phyloP scores from a whole-genome alignment of 2,888 invertebrate species.

The Strigamia crassipes region DNA sequence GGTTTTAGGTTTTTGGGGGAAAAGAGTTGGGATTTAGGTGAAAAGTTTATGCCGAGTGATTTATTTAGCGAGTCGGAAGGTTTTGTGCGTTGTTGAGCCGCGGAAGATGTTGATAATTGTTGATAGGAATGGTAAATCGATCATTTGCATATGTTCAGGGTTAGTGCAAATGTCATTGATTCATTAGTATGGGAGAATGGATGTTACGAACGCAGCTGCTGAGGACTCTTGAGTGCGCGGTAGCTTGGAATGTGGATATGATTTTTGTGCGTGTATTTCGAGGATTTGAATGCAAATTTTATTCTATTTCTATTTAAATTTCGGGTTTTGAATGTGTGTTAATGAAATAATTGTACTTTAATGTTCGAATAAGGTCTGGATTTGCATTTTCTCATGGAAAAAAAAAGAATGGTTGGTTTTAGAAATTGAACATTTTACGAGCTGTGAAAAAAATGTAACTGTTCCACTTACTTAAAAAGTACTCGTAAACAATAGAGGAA shows the following conservation, averaged over 20 bases:
- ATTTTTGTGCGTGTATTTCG: background rate
- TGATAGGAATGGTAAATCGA: background rate
- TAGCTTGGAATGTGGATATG: background rate
- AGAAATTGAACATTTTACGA: background rate
- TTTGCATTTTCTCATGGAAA: background rate
- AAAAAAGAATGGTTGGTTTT: background rate
- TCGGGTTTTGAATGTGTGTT: background rate
- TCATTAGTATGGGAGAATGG: background rate
- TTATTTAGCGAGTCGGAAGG: background rate
- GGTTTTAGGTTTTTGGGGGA: background rate
- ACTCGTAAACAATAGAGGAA: background rate
- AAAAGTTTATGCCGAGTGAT: background rate
- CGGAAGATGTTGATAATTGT: background rate
- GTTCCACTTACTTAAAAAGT: background rate
- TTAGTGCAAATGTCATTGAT: background rate
- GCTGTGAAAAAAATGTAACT: background rate
- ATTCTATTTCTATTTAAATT: background rate
- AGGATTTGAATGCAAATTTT: background rate
- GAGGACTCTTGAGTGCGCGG: background rate
- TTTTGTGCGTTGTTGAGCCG: background rate
- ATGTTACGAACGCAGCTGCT: background rate
- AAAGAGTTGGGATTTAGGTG: background rate
- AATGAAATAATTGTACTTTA: background rate
- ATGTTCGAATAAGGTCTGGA: background rate
- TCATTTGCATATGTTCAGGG: background rate